phyloP scores from a whole-genome alignment of 2,888 invertebrate species.

The Boloria selene region DNA sequence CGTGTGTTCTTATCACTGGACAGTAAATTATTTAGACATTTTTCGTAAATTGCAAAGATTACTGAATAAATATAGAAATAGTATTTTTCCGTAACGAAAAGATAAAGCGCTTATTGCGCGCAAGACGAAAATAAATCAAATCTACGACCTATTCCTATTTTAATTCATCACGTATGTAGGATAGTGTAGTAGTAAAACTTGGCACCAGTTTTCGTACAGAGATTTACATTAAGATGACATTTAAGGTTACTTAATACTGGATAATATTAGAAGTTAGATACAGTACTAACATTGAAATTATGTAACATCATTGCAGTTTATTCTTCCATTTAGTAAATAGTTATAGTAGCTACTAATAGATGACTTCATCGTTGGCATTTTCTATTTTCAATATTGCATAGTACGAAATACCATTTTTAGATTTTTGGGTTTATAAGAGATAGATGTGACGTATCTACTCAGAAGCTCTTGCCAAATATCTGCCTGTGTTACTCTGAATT shows the following conservation, averaged over 20 bases:
- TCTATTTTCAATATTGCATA: conserved; percentile 2
- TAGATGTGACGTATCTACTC: too few species aligned
- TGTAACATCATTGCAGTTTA: too few species aligned
- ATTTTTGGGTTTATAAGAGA: too few species aligned
- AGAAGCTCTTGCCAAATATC: too few species aligned
- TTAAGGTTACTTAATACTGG: too few species aligned
- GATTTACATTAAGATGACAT: not conserved
- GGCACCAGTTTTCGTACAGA: not conserved
- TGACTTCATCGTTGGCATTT: conserved; percentile 6
- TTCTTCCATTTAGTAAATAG: not conserved
- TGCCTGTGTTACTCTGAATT: too few species aligned
- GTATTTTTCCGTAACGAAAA: conserved; percentile 44
- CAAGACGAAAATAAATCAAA: conserved; percentile 54
- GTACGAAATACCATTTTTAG: not conserved
- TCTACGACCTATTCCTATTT: conserved; percentile 29
- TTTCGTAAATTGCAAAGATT: conserved; percentile 53
- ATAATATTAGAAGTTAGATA: not conserved
- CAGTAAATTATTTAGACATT: conserved; percentile 67
- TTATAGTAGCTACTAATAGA: conserved; percentile 5
- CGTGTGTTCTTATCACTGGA: conserved; percentile 60
- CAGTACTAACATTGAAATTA: too few species aligned
- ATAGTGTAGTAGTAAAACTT: conserved; percentile 10
- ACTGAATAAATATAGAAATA: conserved; percentile 38
- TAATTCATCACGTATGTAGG: conserved; percentile 33
- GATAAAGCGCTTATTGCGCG: conserved; percentile 36